Conservation (phyloP, 2,797 vertebrate genomes). For the Anolis apletophallus region DNA sequence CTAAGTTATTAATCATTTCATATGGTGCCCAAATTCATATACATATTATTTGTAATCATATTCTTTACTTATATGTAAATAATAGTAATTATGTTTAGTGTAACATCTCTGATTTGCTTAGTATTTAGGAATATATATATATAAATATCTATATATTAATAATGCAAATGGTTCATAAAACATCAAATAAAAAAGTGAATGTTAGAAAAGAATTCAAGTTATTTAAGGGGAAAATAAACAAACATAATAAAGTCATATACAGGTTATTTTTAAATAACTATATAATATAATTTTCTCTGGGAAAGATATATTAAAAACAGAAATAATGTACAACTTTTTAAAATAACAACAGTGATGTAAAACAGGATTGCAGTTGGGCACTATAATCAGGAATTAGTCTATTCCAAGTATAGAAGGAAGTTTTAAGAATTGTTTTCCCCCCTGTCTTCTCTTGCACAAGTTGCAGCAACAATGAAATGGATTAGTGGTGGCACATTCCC, state of each 20-base stretch:
- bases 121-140: too few species aligned
- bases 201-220: background rate
- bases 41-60: too few species aligned
- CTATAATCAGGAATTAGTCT: background rate
- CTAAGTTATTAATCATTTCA: background rate
- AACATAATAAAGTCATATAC: background rate
- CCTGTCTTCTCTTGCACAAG: background rate
- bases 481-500: conserved; percentile 52
- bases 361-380: background rate
- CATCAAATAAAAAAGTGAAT: background rate
- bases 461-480: conserved; percentile 24
- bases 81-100: too few species aligned
- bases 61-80: background rate
- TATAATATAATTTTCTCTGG: background rate
- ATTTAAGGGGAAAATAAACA: background rate
- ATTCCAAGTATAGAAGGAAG: background rate
- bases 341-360: background rate
- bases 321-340: too few species aligned
- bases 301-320: background rate
- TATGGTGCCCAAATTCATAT: background rate
- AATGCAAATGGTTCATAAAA: background rate
- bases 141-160: background rate
- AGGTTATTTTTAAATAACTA: background rate
- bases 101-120: too few species aligned
- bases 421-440: background rate